Conservation (phyloP, 2,797 vertebrate species). For the Bradypus variegatus region DNA sequence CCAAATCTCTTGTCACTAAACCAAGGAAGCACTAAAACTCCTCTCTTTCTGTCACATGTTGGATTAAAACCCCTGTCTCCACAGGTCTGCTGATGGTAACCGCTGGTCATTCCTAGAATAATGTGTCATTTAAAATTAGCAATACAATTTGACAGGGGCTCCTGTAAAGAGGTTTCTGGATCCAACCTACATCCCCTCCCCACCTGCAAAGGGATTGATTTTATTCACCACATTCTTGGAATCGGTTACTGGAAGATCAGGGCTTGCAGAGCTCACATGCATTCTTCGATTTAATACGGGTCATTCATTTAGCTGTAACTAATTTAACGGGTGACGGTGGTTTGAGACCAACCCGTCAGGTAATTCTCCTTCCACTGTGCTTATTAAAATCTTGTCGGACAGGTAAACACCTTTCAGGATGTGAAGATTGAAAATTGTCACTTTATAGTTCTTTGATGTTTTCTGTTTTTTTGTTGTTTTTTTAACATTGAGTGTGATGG, state of each 20-base stretch:
- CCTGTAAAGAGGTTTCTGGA: conserved; percentile 47
- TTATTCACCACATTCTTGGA: conserved; percentile 49
- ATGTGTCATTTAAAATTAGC: conserved; percentile 54
- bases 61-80: conserved; percentile 21
- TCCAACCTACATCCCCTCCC: not conserved
- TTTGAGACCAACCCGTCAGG: conserved; percentile 35
- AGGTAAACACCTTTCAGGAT: conserved; percentile 66
- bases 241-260: conserved; percentile 48
- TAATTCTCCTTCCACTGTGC: conserved; percentile 40
- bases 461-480: conserved; percentile 63
- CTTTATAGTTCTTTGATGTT: conserved; percentile 64
- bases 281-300: conserved; percentile 52
- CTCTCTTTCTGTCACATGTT: not conserved
- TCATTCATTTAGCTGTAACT: conserved; percentile 52
- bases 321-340: conserved; percentile 50
- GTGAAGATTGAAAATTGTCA: conserved; percentile 68
- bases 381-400: conserved; percentile 48
- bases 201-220: conserved; percentile 25
- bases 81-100: conserved; percentile 52
- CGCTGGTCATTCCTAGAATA: conserved; percentile 50
- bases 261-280: not conserved
- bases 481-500: conserved; percentile 71
- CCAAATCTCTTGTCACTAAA: conserved; percentile 71
- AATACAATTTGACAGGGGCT: conserved; percentile 51
- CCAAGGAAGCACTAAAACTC: not conserved